Evolutionary conservation across 2,797 vertebrate species (phyloP).

Genomic region (Valencia hispanica): DNA sequence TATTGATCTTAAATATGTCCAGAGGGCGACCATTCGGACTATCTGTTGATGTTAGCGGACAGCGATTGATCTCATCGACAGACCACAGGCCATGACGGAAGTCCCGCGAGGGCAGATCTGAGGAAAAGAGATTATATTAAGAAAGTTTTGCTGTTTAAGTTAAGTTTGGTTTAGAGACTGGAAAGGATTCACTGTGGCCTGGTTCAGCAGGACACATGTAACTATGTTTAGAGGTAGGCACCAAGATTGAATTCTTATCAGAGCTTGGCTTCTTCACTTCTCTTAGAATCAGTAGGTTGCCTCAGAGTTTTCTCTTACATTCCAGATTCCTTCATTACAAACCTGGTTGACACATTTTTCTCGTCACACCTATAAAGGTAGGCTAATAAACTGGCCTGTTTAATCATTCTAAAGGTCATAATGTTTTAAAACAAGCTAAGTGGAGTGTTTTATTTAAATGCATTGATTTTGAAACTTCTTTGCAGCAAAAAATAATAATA

Average conservation of each 20-base stretch:
- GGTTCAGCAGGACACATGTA: slow-evolving; percentile 25
- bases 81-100: slow-evolving; percentile 23
- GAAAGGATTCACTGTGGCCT: slow-evolving; percentile 15
- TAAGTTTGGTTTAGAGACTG: slow-evolving; percentile 24
- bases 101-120: slow-evolving; percentile 31
- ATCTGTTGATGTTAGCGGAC: slow-evolving; percentile 31
- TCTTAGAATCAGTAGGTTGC: slow-evolving; percentile 17
- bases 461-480: not conserved
- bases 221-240: slow-evolving; percentile 28
- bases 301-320: slow-evolving; percentile 21
- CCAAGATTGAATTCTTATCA: slow-evolving; percentile 38
- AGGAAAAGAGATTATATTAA: slow-evolving; percentile 42
- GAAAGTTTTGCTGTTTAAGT: slow-evolving; percentile 28
- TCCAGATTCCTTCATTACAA: slow-evolving; percentile 4
- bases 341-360: not conserved
- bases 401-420: not conserved
- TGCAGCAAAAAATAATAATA: not conserved
- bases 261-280: slow-evolving; percentile 32
- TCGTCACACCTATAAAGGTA: not conserved
- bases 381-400: not conserved
- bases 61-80: slow-evolving; percentile 48
- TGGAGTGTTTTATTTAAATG: not conserved
- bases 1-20: slow-evolving; percentile 58
- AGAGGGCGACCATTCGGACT: slow-evolving; percentile 29
- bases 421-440: not conserved